A percentile compares a stretch with the other conserved stretches of the same genome.
Evolutionary conservation across 2,113 vertebrate species (phyloP).

Genomic region (Gila orcuttii): DNA sequence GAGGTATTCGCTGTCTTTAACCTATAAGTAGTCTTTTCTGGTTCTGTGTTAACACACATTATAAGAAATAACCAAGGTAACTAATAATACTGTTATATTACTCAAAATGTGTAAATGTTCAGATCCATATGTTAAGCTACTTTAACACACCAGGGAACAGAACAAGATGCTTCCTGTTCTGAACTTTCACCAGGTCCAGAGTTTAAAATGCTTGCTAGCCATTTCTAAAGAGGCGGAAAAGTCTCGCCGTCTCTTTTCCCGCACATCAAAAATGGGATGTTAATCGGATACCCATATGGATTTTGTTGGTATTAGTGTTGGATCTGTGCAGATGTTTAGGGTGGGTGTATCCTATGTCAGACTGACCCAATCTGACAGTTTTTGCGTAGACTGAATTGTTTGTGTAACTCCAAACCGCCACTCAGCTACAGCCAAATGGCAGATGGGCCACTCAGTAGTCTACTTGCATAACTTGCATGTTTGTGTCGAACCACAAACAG

Average conservation of each 20-base stretch:
- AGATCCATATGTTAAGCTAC: slow-evolving; percentile 17
- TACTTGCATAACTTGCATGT: slow-evolving; percentile 41
- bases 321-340: slow-evolving; percentile 14
- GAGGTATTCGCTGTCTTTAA: slow-evolving; percentile 32
- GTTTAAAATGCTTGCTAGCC: background rate
- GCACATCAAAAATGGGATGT: background rate
- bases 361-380: background rate
- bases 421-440: slow-evolving; percentile 39
- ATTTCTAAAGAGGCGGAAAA: background rate
- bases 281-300: background rate
- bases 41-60: slow-evolving; percentile 26
- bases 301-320: background rate
- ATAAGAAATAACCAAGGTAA: slow-evolving; percentile 28
- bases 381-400: slow-evolving; percentile 44
- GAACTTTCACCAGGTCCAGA: slow-evolving; percentile 22
- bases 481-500: slow-evolving; percentile 8
- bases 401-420: slow-evolving; percentile 46
- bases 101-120: slow-evolving; percentile 25
- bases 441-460: slow-evolving; percentile 53
- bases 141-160: slow-evolving; percentile 28
- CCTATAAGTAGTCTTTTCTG: slow-evolving; percentile 19
- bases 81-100: slow-evolving; percentile 34
- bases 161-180: slow-evolving; percentile 1
- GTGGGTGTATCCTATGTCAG: slow-evolving; percentile 13
- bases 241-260: background rate